phyloP scores from a whole-genome alignment of 2,888 invertebrate genomes.

The Heteropelma amictum region DNA sequence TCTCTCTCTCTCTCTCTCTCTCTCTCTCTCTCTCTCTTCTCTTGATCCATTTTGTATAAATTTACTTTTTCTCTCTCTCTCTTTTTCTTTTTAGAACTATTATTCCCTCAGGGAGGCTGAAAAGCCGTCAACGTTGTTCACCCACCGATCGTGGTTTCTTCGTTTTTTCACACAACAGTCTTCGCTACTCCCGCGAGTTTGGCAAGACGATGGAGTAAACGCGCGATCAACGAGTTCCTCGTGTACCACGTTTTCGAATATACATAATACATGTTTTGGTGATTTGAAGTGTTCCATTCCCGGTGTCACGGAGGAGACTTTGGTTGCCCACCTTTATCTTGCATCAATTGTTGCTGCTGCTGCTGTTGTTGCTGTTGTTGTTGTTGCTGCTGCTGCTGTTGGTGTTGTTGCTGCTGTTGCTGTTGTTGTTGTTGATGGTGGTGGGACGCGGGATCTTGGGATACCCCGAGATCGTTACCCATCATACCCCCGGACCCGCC shows the following conservation, averaged over 20 bases:
- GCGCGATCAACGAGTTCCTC: constrained; percentile 16
- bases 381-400: constrained; percentile 59
- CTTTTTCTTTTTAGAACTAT: background rate
- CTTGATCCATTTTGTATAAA: constrained; percentile 3
- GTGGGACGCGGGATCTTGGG: constrained; percentile 70
- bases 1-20: background rate
- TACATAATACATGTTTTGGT: constrained; percentile 27
- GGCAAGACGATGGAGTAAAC: constrained; percentile 14
- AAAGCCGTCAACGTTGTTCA: background rate
- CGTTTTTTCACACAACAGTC: background rate
- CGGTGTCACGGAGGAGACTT: constrained; percentile 77
- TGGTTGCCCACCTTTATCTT: constrained; percentile 74
- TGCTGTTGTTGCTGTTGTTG: constrained; percentile 64
- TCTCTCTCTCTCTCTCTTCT: background rate
- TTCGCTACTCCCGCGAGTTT: background rate
- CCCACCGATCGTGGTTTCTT: background rate
- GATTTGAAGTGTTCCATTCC: constrained; percentile 57
- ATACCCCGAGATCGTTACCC: constrained; percentile 71
- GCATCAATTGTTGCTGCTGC: constrained; percentile 73
- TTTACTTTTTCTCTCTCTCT: background rate
- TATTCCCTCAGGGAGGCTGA: background rate
- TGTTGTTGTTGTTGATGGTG: constrained; percentile 72
- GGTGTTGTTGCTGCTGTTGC: constrained; percentile 66
- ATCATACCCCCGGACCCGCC: constrained; percentile 74
- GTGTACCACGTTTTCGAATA: constrained; percentile 19